Evolutionary conservation across 2,113 vertebrate species (phyloP).

Genomic region (Plecotus auritus): DNA sequence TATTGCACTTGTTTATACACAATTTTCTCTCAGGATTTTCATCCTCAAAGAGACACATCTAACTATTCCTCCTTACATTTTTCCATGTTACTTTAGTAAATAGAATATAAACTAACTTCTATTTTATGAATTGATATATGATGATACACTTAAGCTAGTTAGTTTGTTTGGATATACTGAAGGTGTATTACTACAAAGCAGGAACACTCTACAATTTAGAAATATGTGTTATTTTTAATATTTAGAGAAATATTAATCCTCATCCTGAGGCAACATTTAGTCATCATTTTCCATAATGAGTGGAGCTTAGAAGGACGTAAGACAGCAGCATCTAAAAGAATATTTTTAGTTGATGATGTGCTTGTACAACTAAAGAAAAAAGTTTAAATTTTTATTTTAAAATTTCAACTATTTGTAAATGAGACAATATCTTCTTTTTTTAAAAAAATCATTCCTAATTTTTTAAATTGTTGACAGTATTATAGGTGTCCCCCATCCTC

Average conservation of each 20-base stretch:
- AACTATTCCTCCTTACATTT: background rate
- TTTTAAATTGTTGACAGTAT: background rate
- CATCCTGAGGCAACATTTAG: background rate
- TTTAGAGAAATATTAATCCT: background rate
- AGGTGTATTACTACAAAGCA: background rate
- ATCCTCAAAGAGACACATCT: background rate
- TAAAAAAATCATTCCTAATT: background rate
- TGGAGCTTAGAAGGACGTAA: background rate
- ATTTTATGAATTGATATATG: background rate
- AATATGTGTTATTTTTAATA: background rate
- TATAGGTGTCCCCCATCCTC: background rate
- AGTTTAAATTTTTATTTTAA: background rate
- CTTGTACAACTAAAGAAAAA: background rate
- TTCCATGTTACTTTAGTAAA: background rate
- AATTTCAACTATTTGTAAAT: background rate
- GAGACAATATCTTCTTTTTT: background rate
- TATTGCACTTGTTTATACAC: background rate
- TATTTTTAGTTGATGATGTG: background rate
- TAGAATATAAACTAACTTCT: background rate
- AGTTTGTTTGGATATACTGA: background rate
- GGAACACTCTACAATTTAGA: background rate
- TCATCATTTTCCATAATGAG: background rate
- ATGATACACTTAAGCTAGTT: background rate
- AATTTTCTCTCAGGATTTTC: background rate
- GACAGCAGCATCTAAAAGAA: background rate